Conservation (phyloP, 1,140 invertebrate genomes). For the Elymnias hypermnestra region DNA sequence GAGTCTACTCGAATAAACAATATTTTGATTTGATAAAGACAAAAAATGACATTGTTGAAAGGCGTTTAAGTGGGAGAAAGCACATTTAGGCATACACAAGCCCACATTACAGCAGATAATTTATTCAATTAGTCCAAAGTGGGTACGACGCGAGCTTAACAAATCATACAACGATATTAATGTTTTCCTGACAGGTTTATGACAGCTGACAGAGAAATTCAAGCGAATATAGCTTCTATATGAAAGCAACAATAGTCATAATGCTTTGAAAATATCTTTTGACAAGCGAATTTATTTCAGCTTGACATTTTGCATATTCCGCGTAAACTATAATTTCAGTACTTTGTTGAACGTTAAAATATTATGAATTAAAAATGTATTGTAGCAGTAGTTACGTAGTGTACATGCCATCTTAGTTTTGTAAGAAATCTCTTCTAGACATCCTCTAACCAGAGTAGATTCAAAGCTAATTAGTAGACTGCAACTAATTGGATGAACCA, state of each 20-base stretch:
- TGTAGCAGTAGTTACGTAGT: too few relatives aligned
- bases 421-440: too few relatives aligned
- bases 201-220: background rate
- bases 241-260: conserved; percentile 3
- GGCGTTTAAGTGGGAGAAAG: background rate
- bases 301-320: conserved; percentile 12
- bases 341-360: too few relatives aligned
- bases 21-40: too few relatives aligned
- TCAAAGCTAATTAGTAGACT: too few relatives aligned
- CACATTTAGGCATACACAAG: background rate
- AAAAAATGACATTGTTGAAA: background rate
- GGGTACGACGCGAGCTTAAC: conserved; percentile 13
- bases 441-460: too few relatives aligned
- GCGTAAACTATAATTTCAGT: conserved; percentile 19
- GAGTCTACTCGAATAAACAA: too few relatives aligned
- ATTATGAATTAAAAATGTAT: too few relatives aligned
- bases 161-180: conserved; percentile 22
- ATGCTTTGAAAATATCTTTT: conserved; percentile 10
- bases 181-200: conserved; percentile 17
- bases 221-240: conserved; percentile 1
- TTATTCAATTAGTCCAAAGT: conserved; percentile 19
- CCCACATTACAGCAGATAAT: conserved; percentile 1
- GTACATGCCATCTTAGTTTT: too few relatives aligned
- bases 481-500: too few relatives aligned
- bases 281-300: conserved; percentile 3